phyloP scores from a whole-genome alignment of 2,797 vertebrate genomes.

The Tiaroga cobitis region DNA sequence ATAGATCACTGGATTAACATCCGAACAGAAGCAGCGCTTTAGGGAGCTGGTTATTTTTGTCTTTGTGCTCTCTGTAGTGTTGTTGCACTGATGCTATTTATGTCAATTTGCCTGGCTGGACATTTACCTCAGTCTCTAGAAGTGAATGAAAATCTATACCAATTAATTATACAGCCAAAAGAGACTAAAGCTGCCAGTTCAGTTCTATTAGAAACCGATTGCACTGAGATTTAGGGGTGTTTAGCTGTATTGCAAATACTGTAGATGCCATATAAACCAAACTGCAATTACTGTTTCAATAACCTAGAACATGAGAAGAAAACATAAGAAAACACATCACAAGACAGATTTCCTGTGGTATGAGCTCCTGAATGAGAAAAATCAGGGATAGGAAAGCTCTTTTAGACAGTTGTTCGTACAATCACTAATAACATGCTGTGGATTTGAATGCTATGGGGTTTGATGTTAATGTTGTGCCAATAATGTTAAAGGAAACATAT shows the following conservation, averaged over 20 bases:
- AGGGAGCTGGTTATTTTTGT: slow-evolving; percentile 48
- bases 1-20: slow-evolving; percentile 23
- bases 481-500: neutral
- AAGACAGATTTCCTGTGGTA: neutral
- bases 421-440: neutral
- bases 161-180: slow-evolving; percentile 31
- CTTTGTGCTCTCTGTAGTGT: slow-evolving; percentile 34
- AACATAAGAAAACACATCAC: neutral
- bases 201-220: slow-evolving; percentile 34
- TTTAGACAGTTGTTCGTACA: neutral
- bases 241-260: neutral
- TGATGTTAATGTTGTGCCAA: neutral
- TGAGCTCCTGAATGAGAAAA: neutral
- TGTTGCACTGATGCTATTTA: slow-evolving; percentile 42
- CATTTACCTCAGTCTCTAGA: slow-evolving; percentile 40
- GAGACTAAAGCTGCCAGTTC: slow-evolving; percentile 25
- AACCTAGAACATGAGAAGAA: neutral
- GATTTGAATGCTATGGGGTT: neutral
- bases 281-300: neutral
- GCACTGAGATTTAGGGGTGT: slow-evolving; percentile 13
- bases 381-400: slow-evolving; percentile 14
- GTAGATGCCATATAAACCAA: neutral
- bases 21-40: slow-evolving; percentile 19
- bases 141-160: slow-evolving; percentile 50
- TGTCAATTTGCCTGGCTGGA: slow-evolving; percentile 40